Percentiles rank a stretch among this genome's conserved stretches.
These are phyloP conservation scores for Odontophorus gujanensis DNA, from an alignment of 2,113 vertebrate genomes.

Conservation along the genomic window DNA sequence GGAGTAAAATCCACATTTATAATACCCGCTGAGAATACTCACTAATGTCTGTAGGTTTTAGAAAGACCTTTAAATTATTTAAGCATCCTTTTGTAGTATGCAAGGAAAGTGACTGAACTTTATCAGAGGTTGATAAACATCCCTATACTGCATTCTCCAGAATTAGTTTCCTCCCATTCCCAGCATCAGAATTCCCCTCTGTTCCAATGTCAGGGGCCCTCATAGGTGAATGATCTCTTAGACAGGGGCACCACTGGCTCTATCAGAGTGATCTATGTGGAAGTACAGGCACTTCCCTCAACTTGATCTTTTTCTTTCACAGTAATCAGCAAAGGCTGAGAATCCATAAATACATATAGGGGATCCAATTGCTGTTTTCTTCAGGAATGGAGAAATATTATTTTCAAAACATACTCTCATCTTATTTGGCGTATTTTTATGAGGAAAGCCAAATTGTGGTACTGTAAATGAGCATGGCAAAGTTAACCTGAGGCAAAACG, in stretches of 20 bases:
- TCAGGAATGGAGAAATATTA: not conserved
- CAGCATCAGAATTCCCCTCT: not conserved
- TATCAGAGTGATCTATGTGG: not conserved
- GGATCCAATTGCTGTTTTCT: not conserved
- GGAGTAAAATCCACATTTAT: slow-evolving; percentile 13
- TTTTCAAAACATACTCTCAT: not conserved
- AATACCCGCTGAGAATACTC: not conserved
- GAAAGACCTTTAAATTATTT: slow-evolving; percentile 17
- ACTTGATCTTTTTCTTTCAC: not conserved
- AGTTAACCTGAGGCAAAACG: not conserved
- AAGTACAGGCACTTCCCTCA: not conserved
- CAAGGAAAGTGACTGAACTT: not conserved
- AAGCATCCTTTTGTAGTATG: not conserved
- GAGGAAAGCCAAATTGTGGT: not conserved
- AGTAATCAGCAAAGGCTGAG: not conserved
- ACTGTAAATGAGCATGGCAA: not conserved
- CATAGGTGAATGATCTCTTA: not conserved
- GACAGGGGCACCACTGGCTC: not conserved
- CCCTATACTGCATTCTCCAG: not conserved
- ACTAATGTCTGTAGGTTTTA: not conserved
- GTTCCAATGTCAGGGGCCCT: not conserved
- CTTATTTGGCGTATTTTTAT: not conserved
- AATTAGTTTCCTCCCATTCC: not conserved
- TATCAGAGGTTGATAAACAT: not conserved
- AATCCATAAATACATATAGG: not conserved